phyloP scores from a whole-genome alignment of 2,113 vertebrate species.

The Gymnorhina tibicen region DNA sequence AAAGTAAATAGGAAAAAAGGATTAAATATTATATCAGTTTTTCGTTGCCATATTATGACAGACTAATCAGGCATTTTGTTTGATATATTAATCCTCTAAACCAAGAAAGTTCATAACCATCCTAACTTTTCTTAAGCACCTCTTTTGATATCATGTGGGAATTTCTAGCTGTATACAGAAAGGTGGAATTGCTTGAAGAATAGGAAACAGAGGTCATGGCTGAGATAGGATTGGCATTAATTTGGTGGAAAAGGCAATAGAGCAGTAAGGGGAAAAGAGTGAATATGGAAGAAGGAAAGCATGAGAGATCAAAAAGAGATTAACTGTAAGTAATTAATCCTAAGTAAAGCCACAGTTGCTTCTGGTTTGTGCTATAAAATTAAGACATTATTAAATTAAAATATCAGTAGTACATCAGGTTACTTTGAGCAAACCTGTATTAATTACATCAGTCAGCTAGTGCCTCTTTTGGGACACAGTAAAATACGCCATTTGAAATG shows the following conservation, averaged over 20 bases:
- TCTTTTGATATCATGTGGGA: background rate
- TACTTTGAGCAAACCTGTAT: background rate
- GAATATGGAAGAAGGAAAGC: background rate
- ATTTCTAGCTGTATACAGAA: background rate
- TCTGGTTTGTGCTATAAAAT: background rate
- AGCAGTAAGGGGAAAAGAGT: background rate
- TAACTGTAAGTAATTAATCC: background rate
- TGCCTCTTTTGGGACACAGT: background rate
- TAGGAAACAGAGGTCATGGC: background rate
- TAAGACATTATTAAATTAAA: background rate
- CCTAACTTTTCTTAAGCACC: background rate
- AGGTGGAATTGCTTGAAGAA: background rate
- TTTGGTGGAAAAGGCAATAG: background rate
- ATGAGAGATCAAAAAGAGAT: background rate
- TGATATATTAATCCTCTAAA: background rate
- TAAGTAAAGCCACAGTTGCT: background rate
- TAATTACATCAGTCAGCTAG: background rate
- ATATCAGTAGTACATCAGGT: background rate
- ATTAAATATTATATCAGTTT: background rate
- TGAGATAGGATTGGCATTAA: background rate
- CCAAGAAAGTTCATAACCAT: background rate
- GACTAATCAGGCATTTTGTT: background rate
- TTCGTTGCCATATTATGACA: background rate
- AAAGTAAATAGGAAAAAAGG: background rate
- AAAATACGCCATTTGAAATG: background rate